Conservation (phyloP, 1,140 invertebrate species). For the Psix sp. region DNA sequence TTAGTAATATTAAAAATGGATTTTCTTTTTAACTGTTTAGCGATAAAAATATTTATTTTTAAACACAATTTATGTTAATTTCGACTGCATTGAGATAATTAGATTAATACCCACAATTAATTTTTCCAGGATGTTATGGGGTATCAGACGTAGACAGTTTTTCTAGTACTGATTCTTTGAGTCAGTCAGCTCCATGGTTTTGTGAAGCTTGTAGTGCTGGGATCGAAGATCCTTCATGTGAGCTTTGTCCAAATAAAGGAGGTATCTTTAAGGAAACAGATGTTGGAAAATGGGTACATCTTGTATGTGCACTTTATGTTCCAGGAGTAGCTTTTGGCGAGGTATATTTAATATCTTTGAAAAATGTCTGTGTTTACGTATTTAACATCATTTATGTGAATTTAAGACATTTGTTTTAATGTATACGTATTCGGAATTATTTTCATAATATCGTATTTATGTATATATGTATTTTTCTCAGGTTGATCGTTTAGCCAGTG, state of each 20-base stretch:
- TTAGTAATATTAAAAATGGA: too few species aligned
- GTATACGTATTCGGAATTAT: too few species aligned
- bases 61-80: too few species aligned
- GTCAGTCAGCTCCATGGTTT: conserved; percentile 98
- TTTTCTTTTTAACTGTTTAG: too few species aligned
- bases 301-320: conserved; percentile 97
- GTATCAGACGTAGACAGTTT: conserved; percentile 94
- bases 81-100: too few species aligned
- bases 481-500: conserved; percentile 89
- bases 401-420: too few species aligned
- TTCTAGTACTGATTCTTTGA: conserved; percentile 92
- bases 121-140: conserved; percentile 90
- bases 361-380: too few species aligned
- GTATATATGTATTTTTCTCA: too few species aligned
- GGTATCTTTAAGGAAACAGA: conserved; percentile 98
- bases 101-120: too few species aligned
- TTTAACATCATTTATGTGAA: too few species aligned
- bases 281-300: conserved; percentile 97
- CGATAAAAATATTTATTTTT: too few species aligned
- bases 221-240: conserved; percentile 89
- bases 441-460: too few species aligned
- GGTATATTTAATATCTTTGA: conserved; percentile 65
- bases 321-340: conserved; percentile 98
- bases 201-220: conserved; percentile 98
- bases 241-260: conserved; percentile 89